Percentiles rank a stretch among this genome's conserved stretches.
Conservation (phyloP, 2,888 invertebrate species). For the Ormyrus thymus region DNA sequence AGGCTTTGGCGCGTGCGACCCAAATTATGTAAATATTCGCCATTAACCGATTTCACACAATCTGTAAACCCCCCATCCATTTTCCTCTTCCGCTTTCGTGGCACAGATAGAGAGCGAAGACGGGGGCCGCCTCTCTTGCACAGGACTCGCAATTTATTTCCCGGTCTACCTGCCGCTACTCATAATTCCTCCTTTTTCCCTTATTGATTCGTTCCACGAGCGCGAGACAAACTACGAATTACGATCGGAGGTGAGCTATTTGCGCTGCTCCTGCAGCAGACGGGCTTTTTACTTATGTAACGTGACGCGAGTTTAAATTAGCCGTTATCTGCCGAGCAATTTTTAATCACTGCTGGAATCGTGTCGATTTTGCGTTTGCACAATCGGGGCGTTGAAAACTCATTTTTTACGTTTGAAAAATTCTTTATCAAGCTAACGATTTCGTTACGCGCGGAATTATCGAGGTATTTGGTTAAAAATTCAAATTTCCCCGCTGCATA, state of each 20-base stretch:
- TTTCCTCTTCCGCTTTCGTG: slow-evolving; percentile 9
- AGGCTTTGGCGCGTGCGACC: slow-evolving; percentile 53
- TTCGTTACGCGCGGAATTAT: too few species aligned
- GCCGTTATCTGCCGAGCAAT: too few species aligned
- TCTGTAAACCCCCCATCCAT: neutral
- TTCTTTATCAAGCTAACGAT: too few species aligned
- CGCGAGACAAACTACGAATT: neutral
- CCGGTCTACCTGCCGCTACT: neutral
- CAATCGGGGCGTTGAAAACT: too few species aligned
- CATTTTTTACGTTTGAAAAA: too few species aligned
- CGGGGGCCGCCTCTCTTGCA: neutral
- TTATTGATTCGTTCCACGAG: slow-evolving; percentile 1
- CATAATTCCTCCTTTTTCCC: neutral
- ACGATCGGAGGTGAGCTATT: neutral
- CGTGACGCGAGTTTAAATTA: too few species aligned
- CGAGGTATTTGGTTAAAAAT: too few species aligned
- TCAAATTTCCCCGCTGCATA: too few species aligned
- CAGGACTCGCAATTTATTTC: neutral
- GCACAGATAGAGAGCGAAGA: neutral
- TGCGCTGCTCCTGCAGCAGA: too few species aligned
- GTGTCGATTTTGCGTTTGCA: too few species aligned
- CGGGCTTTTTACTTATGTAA: too few species aligned
- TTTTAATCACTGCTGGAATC: too few species aligned
- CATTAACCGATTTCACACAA: slow-evolving; percentile 40
- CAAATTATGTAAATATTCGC: slow-evolving; percentile 62